Evolutionary conservation across 2,113 vertebrate genomes (phyloP).

Genomic region (Pachypanchax playfairii): DNA sequence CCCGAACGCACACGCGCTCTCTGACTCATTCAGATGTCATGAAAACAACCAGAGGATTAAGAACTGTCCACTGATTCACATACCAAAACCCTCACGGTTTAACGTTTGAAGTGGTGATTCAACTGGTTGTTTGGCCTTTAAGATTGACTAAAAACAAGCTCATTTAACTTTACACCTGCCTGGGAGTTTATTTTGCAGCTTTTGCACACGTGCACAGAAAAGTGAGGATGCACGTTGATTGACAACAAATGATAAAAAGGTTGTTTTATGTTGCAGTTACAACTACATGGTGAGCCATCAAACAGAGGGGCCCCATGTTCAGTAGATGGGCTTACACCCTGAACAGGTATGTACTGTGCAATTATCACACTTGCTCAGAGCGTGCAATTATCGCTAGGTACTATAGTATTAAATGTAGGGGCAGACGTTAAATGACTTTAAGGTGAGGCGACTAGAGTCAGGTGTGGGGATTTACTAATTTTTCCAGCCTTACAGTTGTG

Average conservation of each 20-base stretch:
- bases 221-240: slow-evolving; percentile 8
- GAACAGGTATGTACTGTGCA: slow-evolving; percentile 76
- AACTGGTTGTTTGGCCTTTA: background rate
- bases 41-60: slow-evolving; percentile 39
- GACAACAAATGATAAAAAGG: slow-evolving; percentile 28
- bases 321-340: slow-evolving; percentile 68
- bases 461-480: slow-evolving; percentile 61
- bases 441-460: slow-evolving; percentile 58
- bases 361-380: slow-evolving; percentile 65
- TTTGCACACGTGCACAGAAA: slow-evolving; percentile 4
- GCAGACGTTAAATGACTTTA: slow-evolving; percentile 55
- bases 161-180: slow-evolving; percentile 5
- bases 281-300: slow-evolving; percentile 31
- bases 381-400: slow-evolving; percentile 70
- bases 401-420: slow-evolving; percentile 60
- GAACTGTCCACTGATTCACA: slow-evolving; percentile 30
- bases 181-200: slow-evolving; percentile 1
- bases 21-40: slow-evolving; percentile 49
- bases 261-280: slow-evolving; percentile 21
- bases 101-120: slow-evolving; percentile 5
- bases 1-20: slow-evolving; percentile 3
- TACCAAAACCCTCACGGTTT: slow-evolving; percentile 20
- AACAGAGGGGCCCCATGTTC: slow-evolving; percentile 55
- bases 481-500: slow-evolving; percentile 12
- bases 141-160: background rate